Evolutionary conservation across 2,888 invertebrate genomes (phyloP).

Genomic region (Oscheius sp.): DNA sequence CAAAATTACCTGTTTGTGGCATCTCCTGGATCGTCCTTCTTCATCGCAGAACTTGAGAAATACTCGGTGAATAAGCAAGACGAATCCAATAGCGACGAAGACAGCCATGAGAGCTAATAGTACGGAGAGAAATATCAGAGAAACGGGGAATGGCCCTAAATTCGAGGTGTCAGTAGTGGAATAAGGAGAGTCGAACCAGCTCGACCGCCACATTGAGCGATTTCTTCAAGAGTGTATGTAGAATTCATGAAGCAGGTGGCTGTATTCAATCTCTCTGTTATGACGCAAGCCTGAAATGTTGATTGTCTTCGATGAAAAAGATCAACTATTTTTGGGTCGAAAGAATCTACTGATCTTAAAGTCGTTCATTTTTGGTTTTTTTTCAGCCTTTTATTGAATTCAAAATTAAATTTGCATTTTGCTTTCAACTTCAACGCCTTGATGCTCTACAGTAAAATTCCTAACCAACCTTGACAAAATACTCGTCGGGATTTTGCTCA

Average conservation of each 20-base stretch:
- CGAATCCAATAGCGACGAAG: neutral
- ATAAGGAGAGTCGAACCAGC: neutral
- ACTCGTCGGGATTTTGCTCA: slow-evolving; percentile 3
- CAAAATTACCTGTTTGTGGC: slow-evolving; percentile 15
- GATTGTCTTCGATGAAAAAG: neutral
- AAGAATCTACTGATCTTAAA: neutral
- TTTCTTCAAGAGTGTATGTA: slow-evolving; percentile 17
- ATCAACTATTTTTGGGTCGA: no score
- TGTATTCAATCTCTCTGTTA: slow-evolving; percentile 19
- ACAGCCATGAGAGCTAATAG: slow-evolving; percentile 10
- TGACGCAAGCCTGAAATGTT: slow-evolving; percentile 25
- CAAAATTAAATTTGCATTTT: neutral
- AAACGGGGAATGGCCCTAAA: neutral
- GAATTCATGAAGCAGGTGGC: slow-evolving; percentile 28
- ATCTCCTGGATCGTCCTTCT: neutral
- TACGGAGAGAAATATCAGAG: slow-evolving; percentile 1
- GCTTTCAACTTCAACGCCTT: neutral
- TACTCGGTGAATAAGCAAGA: slow-evolving; percentile 15
- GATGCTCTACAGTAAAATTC: neutral
- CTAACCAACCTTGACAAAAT: slow-evolving; percentile 15
- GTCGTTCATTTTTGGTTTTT: neutral
- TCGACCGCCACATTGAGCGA: slow-evolving; percentile 1
- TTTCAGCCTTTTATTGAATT: neutral
- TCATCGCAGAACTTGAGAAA: slow-evolving; percentile 15
- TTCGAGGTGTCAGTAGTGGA: neutral